phyloP scores from a whole-genome alignment of 2,797 vertebrate genomes.

The Myotis pilosus region DNA sequence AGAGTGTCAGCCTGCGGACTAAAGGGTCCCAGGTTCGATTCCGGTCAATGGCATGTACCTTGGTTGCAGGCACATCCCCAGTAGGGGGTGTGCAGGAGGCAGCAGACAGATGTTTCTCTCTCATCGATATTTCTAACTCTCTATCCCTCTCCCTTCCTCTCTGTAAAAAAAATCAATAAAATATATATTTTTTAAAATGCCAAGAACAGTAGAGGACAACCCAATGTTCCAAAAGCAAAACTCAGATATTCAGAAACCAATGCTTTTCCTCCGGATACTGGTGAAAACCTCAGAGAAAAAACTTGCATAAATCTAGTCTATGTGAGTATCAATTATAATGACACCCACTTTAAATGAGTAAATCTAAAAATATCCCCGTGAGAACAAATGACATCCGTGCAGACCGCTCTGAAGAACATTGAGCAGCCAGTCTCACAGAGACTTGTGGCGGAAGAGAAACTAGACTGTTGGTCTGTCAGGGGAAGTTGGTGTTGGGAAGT shows the following conservation, averaged over 20 bases:
- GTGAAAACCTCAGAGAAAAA: neutral
- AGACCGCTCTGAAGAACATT: neutral
- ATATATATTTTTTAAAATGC: neutral
- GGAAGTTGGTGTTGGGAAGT: neutral
- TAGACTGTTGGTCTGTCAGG: neutral
- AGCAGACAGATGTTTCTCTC: too few species aligned
- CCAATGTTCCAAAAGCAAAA: neutral
- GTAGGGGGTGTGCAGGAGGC: too few species aligned
- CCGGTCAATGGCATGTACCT: too few species aligned
- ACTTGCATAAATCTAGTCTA: neutral
- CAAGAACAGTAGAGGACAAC: neutral
- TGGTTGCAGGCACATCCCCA: too few species aligned
- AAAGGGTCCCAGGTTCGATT: too few species aligned
- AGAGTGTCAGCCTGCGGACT: too few species aligned
- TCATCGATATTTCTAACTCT: too few species aligned
- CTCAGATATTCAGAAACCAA: neutral
- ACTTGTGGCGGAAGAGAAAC: neutral
- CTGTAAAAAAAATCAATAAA: too few species aligned
- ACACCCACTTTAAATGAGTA: neutral
- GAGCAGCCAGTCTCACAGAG: neutral
- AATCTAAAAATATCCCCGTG: conserved; percentile 29
- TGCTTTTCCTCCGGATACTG: neutral
- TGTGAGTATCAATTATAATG: conserved; percentile 13
- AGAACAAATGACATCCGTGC: neutral
- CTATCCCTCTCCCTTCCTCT: too few species aligned